A percentile compares a stretch with the other conserved stretches of the same genome.
Conservation (phyloP, 2,113 vertebrate genomes). For the Notechis scutatus region DNA sequence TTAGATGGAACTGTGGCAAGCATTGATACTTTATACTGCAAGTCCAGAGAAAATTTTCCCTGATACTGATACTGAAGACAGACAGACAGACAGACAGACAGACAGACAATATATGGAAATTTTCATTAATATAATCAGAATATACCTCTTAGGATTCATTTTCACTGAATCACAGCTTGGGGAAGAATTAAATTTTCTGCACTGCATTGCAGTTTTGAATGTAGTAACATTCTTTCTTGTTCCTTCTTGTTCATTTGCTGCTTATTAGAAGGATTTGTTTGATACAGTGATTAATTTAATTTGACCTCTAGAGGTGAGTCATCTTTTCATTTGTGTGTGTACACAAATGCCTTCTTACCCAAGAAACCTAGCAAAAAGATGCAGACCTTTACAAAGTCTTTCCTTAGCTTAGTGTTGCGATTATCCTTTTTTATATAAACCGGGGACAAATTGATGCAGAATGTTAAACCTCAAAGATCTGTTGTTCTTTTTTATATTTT, state of each 20-base stretch:
- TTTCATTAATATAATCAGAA: not conserved
- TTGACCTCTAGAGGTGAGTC: not conserved
- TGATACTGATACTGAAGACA: not conserved
- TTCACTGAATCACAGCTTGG: not conserved
- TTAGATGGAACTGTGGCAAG: not conserved
- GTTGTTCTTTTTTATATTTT: not conserved
- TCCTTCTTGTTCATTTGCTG: not conserved
- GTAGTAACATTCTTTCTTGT: not conserved
- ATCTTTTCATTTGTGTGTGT: not conserved
- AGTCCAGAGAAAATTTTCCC: not conserved
- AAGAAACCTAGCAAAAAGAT: not conserved
- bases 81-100: not conserved
- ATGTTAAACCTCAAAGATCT: not conserved
- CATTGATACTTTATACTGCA: not conserved
- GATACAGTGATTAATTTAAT: not conserved
- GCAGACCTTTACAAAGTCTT: not conserved
- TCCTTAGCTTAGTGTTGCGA: not conserved
- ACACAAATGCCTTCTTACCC: not conserved
- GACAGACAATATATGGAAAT: not conserved
- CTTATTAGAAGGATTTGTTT: not conserved
- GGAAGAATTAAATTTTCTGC: not conserved
- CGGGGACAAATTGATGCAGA: not conserved
- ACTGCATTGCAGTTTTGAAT: not conserved
- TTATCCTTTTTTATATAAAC: not conserved
- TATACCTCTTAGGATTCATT: not conserved